Conservation (phyloP, 1,140 invertebrate species). For the Drosophila grimshawi region DNA sequence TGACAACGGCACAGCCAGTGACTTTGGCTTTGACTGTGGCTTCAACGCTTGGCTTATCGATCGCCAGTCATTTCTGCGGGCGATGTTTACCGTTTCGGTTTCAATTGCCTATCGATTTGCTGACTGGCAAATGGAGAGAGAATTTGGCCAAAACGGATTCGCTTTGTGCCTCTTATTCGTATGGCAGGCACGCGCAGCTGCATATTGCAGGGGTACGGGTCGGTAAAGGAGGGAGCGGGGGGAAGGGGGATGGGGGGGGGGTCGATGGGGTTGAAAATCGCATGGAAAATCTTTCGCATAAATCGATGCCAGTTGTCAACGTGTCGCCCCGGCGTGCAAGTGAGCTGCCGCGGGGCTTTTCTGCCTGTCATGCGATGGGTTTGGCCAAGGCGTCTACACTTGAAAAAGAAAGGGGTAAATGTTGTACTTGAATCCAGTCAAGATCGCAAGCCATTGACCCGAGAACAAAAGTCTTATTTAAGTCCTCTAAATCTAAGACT, state of each 20-base stretch:
- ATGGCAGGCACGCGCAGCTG: conserved; percentile 52
- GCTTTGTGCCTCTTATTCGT: conserved; percentile 18
- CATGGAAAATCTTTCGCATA: conserved; percentile 57
- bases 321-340: conserved; percentile 45
- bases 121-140: conserved; percentile 16
- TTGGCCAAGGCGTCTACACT: background rate
- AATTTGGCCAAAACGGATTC: conserved; percentile 46
- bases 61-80: conserved; percentile 14
- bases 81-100: conserved; percentile 62
- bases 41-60: conserved; percentile 4
- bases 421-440: too few relatives aligned
- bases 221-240: too few relatives aligned
- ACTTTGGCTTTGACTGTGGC: background rate
- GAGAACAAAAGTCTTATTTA: background rate
- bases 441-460: background rate
- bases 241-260: background rate
- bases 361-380: conserved; percentile 34
- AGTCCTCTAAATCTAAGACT: too few relatives aligned
- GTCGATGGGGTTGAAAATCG: conserved; percentile 29
- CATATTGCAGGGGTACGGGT: too few relatives aligned
- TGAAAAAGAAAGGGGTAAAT: background rate
- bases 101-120: conserved; percentile 43
- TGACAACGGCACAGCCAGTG: conserved; percentile 20
- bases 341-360: conserved; percentile 22
- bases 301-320: conserved; percentile 67